Conservation (phyloP, 2,113 vertebrate genomes). For the Pantherophis guttatus region DNA sequence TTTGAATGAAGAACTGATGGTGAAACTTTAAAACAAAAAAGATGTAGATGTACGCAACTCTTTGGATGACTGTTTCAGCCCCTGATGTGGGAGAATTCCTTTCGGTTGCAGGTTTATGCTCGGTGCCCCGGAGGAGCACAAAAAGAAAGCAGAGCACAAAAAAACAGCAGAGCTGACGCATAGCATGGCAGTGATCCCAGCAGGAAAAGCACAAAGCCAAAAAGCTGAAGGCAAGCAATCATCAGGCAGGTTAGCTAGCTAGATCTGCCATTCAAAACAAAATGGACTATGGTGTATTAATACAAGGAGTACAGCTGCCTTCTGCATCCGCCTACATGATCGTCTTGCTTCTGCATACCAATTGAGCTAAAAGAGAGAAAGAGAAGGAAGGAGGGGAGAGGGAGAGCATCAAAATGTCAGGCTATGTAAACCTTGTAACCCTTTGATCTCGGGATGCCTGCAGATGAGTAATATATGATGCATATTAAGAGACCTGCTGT, state of each 20-base stretch:
- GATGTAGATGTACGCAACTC: slow-evolving; percentile 27
- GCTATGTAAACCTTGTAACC: background rate
- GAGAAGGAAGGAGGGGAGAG: background rate
- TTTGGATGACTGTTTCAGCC: slow-evolving; percentile 25
- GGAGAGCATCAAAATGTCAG: background rate
- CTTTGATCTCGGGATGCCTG: background rate
- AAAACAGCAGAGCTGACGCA: slow-evolving; percentile 56
- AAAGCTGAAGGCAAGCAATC: slow-evolving; percentile 1
- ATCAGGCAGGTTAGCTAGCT: slow-evolving; percentile 34
- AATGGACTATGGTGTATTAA: slow-evolving; percentile 19
- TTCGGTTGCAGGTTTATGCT: slow-evolving; percentile 39
- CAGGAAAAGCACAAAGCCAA: slow-evolving; percentile 21
- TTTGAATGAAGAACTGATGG: slow-evolving; percentile 23
- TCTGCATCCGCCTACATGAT: background rate
- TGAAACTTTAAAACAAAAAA: background rate
- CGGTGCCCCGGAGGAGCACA: slow-evolving; percentile 21
- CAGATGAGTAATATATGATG: background rate
- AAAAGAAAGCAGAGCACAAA: slow-evolving; percentile 10
- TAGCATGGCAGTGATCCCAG: slow-evolving; percentile 60
- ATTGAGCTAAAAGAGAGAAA: background rate
- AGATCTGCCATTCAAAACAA: slow-evolving; percentile 26
- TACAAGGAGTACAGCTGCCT: background rate
- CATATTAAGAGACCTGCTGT: background rate
- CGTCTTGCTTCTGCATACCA: background rate
- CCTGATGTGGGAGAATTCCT: slow-evolving; percentile 59